Conservation (phyloP, 2,797 vertebrate genomes). For the Myotis findleyi region DNA sequence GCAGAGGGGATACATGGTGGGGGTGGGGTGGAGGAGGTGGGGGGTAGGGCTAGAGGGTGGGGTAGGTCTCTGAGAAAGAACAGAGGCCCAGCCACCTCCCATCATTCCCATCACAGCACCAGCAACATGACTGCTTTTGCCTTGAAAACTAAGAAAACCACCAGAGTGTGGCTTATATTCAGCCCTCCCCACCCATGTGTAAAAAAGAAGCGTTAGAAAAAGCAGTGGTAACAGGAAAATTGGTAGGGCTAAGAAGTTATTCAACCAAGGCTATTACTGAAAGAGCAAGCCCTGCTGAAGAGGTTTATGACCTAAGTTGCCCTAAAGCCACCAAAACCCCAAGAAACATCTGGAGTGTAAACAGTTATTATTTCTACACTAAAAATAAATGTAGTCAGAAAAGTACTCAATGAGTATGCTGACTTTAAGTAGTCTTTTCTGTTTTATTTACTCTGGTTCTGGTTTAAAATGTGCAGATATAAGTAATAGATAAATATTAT, state of each 20-base stretch:
- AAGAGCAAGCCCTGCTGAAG: not conserved
- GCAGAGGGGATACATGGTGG: not conserved
- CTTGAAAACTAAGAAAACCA: not conserved
- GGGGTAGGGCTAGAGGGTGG: rapidly evolving
- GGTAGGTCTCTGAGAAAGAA: not conserved
- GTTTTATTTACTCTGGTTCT: not conserved
- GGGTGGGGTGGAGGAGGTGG: rapidly evolving
- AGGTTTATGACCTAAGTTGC: not conserved
- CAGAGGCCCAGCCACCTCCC: rapidly evolving
- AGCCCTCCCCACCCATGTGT: not conserved
- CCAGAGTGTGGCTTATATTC: not conserved
- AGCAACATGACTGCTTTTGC: not conserved
- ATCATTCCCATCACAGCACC: not conserved
- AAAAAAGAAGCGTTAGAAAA: not conserved
- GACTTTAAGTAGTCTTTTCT: conserved; percentile 1
- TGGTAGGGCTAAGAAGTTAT: not conserved
- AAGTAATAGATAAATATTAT: not conserved
- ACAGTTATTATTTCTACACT: not conserved
- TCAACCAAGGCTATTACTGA: not conserved
- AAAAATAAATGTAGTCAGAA: not conserved
- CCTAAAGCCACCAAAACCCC: not conserved
- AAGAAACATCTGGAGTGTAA: not conserved
- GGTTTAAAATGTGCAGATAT: not conserved
- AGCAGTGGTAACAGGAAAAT: not conserved
- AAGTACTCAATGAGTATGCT: not conserved